Conservation (phyloP, 2,888 invertebrate species). For the Mythimna albipuncta region DNA sequence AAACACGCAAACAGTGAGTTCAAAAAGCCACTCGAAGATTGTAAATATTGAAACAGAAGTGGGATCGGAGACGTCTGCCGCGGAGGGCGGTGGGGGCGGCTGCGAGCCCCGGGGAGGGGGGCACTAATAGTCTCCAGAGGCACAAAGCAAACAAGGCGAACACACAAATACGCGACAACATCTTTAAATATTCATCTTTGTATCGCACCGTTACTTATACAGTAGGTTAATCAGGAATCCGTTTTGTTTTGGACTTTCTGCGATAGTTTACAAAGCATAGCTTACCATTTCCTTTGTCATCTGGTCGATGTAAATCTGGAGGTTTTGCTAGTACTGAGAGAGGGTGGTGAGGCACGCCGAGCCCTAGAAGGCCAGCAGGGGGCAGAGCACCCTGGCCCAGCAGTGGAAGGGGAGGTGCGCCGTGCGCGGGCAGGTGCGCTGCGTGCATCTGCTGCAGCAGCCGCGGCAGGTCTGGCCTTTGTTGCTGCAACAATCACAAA, state of each 20-base stretch:
- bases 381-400: conserved; percentile 88
- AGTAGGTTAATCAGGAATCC: conserved; percentile 58
- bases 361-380: conserved; percentile 92
- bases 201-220: conserved; percentile 77
- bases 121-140: conserved; percentile 91
- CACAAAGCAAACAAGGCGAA: conserved; percentile 86
- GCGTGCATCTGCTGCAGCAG: conserved; percentile 98
- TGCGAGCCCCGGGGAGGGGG: conserved; percentile 59
- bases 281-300: conserved; percentile 95
- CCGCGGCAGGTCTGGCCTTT: conserved; percentile 95
- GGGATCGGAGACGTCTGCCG: conserved; percentile 88
- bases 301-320: conserved; percentile 94
- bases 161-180: conserved; percentile 83
- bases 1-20: conserved; percentile 90
- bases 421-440: conserved; percentile 94
- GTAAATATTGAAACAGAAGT: conserved; percentile 91
- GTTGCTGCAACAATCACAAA: conserved; percentile 92
- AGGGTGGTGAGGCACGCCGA: conserved; percentile 93
- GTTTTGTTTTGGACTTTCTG: conserved; percentile 32
- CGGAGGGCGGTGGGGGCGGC: conserved; percentile 66
- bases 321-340: conserved; percentile 94
- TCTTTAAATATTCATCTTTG: conserved; percentile 86
- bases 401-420: conserved; percentile 93
- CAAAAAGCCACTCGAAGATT: conserved; percentile 90
- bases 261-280: conserved; percentile 3